Evolutionary conservation across 2,113 vertebrate species (phyloP).

Genomic region (Bujurquina vittata): DNA sequence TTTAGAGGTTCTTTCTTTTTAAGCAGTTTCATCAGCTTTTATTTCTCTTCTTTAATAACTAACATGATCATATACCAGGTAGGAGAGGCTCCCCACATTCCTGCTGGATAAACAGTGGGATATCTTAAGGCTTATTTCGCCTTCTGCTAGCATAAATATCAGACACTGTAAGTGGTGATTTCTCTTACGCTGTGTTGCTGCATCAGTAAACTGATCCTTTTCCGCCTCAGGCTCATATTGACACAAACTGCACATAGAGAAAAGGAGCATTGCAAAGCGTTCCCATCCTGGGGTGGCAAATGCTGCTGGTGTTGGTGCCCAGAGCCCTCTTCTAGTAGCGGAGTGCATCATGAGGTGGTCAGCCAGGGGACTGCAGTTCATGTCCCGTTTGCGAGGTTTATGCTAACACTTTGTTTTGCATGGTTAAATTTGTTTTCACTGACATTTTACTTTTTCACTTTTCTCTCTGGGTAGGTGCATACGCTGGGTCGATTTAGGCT

Average conservation of each 20-base stretch:
- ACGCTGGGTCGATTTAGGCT: not conserved
- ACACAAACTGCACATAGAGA: not conserved
- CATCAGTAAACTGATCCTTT: not conserved
- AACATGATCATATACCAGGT: not conserved
- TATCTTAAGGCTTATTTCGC: constrained; percentile 18
- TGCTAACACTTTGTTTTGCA: not conserved
- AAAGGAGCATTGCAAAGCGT: not conserved
- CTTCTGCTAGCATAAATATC: not conserved
- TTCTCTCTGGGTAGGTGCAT: not conserved
- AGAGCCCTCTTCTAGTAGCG: not conserved
- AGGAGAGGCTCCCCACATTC: not conserved
- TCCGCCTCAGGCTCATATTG: not conserved
- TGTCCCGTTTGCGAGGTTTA: not conserved
- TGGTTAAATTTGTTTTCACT: not conserved
- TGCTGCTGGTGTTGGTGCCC: not conserved
- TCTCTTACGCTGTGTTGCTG: not conserved
- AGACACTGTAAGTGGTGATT: not conserved
- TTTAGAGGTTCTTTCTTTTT: constrained; percentile 19
- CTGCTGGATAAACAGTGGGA: not conserved
- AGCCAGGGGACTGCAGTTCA: not conserved
- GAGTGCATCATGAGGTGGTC: not conserved
- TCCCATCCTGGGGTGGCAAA: not conserved
- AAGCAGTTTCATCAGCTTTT: not conserved
- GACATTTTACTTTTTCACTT: not conserved
- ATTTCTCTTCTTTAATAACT: not conserved